Evolutionary conservation across 1,140 invertebrate species (phyloP).

Genomic region (Conus betulinus): DNA sequence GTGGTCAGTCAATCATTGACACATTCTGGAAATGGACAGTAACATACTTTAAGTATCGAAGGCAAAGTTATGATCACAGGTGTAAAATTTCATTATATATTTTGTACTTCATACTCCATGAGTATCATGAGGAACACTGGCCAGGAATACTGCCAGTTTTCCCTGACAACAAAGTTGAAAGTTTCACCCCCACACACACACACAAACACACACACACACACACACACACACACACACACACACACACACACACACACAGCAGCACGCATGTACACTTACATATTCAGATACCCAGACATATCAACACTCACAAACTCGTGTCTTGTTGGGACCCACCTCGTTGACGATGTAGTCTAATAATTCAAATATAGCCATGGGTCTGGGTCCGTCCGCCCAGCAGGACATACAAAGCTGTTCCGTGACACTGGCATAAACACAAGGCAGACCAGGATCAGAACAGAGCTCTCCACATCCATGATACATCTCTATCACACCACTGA

Average conservation of each 20-base stretch:
- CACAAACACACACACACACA: background rate
- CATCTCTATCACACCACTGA: too few species aligned
- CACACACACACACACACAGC: background rate
- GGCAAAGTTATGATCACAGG: too few species aligned
- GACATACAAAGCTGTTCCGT: slow-evolving; percentile 15
- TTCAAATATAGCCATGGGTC: slow-evolving; percentile 98
- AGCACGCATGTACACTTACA: background rate
- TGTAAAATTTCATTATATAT: too few species aligned
- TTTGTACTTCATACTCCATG: too few species aligned
- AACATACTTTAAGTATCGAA: too few species aligned
- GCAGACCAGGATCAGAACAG: background rate
- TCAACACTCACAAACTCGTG: slow-evolving; percentile 11
- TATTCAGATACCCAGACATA: slow-evolving; percentile 24
- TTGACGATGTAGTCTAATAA: slow-evolving; percentile 99
- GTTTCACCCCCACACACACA: background rate
- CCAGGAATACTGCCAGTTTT: too few species aligned
- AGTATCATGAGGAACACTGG: too few species aligned
- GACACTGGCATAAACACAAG: slow-evolving; percentile 27
- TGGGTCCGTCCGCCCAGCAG: slow-evolving; percentile 73
- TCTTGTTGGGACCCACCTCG: slow-evolving; percentile 81
- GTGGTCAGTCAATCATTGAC: too few species aligned
- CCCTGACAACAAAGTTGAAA: too few species aligned
- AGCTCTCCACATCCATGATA: too few species aligned
- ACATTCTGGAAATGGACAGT: too few species aligned
- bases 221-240: slow-evolving; percentile 22